These are phyloP conservation scores for Oncorhynchus mykiss DNA, from an alignment of 2,113 vertebrate species.

Conservation along the genomic window DNA sequence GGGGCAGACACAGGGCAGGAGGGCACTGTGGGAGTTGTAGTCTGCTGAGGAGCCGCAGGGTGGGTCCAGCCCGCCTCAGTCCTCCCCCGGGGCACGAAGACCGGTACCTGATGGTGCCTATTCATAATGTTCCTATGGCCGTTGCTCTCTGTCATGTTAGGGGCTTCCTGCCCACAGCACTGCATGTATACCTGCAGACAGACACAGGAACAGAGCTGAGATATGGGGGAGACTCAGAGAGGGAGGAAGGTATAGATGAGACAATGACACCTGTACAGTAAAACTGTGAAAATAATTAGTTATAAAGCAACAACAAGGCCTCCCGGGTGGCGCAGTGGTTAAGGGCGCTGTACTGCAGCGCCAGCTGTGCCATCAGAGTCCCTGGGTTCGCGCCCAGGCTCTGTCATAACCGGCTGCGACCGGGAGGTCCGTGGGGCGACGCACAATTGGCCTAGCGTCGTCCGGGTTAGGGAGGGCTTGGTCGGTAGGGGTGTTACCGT, in stretches of 20 bases:
- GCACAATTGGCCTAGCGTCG: too few relatives aligned
- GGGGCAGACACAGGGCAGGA: constrained; percentile 61
- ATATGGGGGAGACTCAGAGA: background rate
- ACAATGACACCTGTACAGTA: background rate
- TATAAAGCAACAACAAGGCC: too few relatives aligned
- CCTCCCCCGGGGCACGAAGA: constrained; percentile 63
- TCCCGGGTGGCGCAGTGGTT: too few relatives aligned
- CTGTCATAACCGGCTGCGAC: too few relatives aligned
- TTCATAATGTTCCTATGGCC: constrained; percentile 14
- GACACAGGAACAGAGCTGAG: background rate
- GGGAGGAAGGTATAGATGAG: background rate
- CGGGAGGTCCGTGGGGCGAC: too few relatives aligned
- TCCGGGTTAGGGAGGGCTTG: too few relatives aligned
- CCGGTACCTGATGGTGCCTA: constrained; percentile 56
- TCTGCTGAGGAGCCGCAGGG: constrained; percentile 20
- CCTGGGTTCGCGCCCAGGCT: too few relatives aligned
- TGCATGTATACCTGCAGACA: constrained; percentile 60
- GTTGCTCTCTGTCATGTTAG: constrained; percentile 51
- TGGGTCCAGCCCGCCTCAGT: constrained; percentile 58
- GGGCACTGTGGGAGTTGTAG: constrained; percentile 56
- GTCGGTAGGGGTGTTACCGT: too few relatives aligned
- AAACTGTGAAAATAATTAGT: background rate
- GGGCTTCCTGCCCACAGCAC: constrained; percentile 60
- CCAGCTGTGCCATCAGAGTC: too few relatives aligned
- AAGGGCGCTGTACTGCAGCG: too few relatives aligned